These are phyloP conservation scores for Carassius carassius DNA, from an alignment of 2,113 vertebrate species.

Conservation along the genomic window DNA sequence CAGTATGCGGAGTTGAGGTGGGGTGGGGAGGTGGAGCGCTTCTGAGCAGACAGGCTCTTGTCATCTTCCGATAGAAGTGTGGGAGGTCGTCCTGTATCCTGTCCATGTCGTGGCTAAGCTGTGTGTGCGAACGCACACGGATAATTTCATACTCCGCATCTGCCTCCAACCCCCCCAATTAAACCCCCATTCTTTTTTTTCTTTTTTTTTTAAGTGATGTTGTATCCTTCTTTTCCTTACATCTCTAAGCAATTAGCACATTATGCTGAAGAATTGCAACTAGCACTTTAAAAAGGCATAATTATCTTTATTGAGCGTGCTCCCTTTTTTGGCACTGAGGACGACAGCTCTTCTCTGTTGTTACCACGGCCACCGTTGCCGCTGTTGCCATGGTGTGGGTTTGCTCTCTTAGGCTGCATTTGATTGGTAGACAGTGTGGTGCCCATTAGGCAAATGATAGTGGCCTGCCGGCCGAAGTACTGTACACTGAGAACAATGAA, in stretches of 20 bases:
- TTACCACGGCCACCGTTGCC: constrained; percentile 64
- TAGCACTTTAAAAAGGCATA: constrained; percentile 64
- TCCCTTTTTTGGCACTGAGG: constrained; percentile 49
- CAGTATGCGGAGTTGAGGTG: constrained; percentile 73
- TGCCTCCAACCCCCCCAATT: constrained; percentile 36
- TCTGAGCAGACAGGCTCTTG: constrained; percentile 74
- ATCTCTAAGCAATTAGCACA: constrained; percentile 73
- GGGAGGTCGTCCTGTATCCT: constrained; percentile 72
- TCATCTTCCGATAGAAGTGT: constrained; percentile 75
- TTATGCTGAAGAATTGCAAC: constrained; percentile 66
- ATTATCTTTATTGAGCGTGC: constrained; percentile 69
- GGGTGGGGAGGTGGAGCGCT: constrained; percentile 73
- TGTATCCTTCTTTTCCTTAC: constrained; percentile 60
- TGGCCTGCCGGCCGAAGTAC: constrained; percentile 39
- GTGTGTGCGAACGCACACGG: background rate
- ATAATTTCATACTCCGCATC: constrained; percentile 52
- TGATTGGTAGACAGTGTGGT: constrained; percentile 58
- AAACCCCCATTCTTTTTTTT: constrained; percentile 59
- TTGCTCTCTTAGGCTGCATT: constrained; percentile 49
- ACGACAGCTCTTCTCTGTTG: constrained; percentile 54
- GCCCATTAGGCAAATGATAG: constrained; percentile 58
- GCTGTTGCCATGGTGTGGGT: constrained; percentile 61
- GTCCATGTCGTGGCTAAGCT: constrained; percentile 42
- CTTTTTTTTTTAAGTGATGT: constrained; percentile 62
- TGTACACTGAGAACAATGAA: background rate